phyloP scores from a whole-genome alignment of 2,113 vertebrate genomes.

The Ptychochromis oligacanthus region DNA sequence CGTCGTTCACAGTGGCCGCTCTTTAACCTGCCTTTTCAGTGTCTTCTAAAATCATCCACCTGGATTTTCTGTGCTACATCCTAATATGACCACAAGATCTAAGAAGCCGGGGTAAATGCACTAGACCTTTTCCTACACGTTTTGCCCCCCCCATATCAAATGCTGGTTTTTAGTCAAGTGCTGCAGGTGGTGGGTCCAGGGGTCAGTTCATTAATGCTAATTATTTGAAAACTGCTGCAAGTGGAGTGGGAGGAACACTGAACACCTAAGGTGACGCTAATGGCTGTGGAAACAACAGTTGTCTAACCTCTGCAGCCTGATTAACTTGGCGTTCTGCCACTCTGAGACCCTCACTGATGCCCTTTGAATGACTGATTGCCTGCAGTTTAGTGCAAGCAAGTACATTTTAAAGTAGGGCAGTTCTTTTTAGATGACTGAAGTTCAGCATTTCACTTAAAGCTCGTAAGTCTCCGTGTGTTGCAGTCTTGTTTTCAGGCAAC shows the following conservation, averaged over 20 bases:
- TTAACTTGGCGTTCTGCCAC: background rate
- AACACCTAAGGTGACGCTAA: conserved; percentile 21
- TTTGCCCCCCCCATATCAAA: background rate
- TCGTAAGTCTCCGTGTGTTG: background rate
- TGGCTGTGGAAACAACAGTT: conserved; percentile 22
- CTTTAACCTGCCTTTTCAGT: background rate
- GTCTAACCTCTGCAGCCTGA: conserved; percentile 33
- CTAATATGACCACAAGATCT: background rate
- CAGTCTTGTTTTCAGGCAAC: background rate
- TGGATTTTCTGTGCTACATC: background rate
- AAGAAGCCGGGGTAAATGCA: background rate
- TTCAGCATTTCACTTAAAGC: background rate
- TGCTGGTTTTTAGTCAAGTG: background rate
- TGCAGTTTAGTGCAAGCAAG: background rate
- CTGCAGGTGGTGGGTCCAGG: conserved; percentile 17
- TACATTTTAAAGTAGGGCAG: background rate
- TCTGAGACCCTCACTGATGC: conserved; percentile 14
- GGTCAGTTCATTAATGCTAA: conserved; percentile 38
- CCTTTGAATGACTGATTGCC: conserved; percentile 11
- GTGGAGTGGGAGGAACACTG: conserved; percentile 27
- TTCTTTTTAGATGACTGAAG: background rate
- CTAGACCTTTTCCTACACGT: background rate
- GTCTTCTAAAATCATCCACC: background rate
- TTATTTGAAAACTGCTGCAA: conserved; percentile 6
- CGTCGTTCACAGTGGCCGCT: background rate